Percentiles rank a stretch among this genome's conserved stretches.
Conservation (phyloP, 1,140 invertebrate genomes). For the Zophobas atratus region DNA sequence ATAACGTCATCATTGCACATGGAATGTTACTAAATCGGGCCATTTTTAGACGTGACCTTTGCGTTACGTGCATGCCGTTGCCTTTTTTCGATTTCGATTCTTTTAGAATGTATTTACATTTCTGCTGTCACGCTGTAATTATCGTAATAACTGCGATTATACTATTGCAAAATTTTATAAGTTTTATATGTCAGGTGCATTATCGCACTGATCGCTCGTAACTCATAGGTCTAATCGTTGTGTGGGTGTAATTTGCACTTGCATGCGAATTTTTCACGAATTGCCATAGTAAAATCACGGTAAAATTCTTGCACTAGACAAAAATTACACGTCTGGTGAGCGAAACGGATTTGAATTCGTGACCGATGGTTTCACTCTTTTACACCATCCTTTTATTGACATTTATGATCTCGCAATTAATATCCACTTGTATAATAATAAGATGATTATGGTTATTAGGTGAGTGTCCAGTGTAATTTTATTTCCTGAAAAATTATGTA, state of each 20-base stretch:
- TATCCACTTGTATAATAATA: not conserved
- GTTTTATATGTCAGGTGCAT: conserved; percentile 31
- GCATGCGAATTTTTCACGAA: conserved; percentile 17
- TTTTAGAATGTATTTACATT: conserved; percentile 29
- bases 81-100: not conserved
- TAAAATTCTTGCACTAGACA: not conserved
- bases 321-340: not conserved
- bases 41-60: conserved; percentile 3
- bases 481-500: too few relatives aligned
- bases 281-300: not conserved
- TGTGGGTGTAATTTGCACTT: conserved; percentile 39
- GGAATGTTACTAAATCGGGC: not conserved
- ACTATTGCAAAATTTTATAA: conserved; percentile 37
- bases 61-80: not conserved
- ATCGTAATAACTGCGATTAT: conserved; percentile 36
- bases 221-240: conserved; percentile 30
- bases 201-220: conserved; percentile 24
- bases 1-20: conserved; percentile 33
- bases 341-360: not conserved
- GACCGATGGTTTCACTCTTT: not conserved
- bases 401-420: not conserved
- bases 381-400: not conserved
- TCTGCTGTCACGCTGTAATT: conserved; percentile 30
- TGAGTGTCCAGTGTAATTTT: not conserved
- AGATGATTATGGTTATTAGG: not conserved